Evolutionary conservation across 2,888 invertebrate genomes (phyloP).

Genomic region (Volucella bombylans): DNA sequence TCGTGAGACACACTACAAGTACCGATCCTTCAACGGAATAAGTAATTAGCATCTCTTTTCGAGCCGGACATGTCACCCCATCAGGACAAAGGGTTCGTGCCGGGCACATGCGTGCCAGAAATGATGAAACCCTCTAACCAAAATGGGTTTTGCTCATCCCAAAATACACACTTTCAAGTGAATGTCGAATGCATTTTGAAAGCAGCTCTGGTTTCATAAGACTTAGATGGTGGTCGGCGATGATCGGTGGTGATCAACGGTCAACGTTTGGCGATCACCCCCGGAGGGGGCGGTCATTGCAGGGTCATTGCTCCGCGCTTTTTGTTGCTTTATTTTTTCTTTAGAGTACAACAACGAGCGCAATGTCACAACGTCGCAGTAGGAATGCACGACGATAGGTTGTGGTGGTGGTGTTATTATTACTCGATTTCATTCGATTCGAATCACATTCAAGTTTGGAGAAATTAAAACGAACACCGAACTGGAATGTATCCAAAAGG

Average conservation of each 20-base stretch:
- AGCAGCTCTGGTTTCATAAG: constrained; percentile 3
- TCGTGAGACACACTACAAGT: constrained; percentile 58
- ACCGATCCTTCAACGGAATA: constrained; percentile 58
- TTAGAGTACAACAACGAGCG: constrained; percentile 8
- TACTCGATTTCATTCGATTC: constrained; percentile 49
- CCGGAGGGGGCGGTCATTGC: background rate
- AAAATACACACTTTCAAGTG: constrained; percentile 17
- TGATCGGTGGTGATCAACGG: background rate
- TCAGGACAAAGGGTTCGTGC: constrained; percentile 52
- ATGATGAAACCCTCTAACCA: constrained; percentile 15
- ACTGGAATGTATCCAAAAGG: constrained; percentile 69
- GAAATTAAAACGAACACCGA: constrained; percentile 69
- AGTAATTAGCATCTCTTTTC: constrained; percentile 42
- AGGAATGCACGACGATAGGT: background rate
- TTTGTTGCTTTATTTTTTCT: constrained; percentile 22
- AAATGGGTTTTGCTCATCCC: background rate
- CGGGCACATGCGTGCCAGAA: constrained; percentile 26
- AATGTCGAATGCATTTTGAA: constrained; percentile 2
- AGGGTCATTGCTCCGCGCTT: constrained; percentile 56
- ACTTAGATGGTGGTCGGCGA: background rate
- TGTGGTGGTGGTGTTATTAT: constrained; percentile 51
- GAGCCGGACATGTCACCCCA: constrained; percentile 3
- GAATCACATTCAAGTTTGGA: constrained; percentile 68
- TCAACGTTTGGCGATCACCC: background rate
- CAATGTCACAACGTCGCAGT: constrained; percentile 30